phyloP scores from a whole-genome alignment of 2,113 vertebrate species.

The Macaca nemestrina region DNA sequence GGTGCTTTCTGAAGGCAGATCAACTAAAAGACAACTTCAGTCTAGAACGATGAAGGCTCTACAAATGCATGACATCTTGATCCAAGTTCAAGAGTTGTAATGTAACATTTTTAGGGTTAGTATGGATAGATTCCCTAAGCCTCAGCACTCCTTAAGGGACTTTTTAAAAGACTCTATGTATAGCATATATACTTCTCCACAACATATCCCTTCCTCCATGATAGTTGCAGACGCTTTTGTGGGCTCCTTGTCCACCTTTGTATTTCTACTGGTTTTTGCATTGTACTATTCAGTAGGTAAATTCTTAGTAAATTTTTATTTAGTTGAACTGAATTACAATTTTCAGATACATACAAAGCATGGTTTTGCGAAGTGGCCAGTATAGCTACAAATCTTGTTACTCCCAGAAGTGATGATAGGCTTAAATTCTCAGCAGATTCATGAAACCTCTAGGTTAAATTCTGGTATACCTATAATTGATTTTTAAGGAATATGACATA shows the following conservation, averaged over 20 bases:
- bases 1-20: not conserved
- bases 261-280: not conserved
- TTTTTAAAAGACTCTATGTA: not conserved
- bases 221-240: not conserved
- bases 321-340: not conserved
- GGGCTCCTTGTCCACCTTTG: not conserved
- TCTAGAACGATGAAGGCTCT: slow-evolving; percentile 6
- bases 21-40: not conserved
- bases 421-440: slow-evolving; percentile 2
- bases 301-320: not conserved
- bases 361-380: not conserved
- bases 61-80: not conserved
- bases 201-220: not conserved
- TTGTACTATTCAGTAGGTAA: not conserved
- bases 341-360: slow-evolving; percentile 27
- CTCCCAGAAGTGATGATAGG: not conserved
- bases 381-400: slow-evolving; percentile 34
- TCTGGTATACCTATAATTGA: not conserved
- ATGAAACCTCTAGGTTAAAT: slow-evolving; percentile 32
- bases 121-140: not conserved
- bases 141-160: not conserved
- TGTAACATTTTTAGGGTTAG: not conserved
- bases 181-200: not conserved
- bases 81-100: not conserved
- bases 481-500: not conserved